These are phyloP conservation scores for Odontamblyopus rebecca DNA, from an alignment of 2,797 vertebrate species.

Conservation along the genomic window DNA sequence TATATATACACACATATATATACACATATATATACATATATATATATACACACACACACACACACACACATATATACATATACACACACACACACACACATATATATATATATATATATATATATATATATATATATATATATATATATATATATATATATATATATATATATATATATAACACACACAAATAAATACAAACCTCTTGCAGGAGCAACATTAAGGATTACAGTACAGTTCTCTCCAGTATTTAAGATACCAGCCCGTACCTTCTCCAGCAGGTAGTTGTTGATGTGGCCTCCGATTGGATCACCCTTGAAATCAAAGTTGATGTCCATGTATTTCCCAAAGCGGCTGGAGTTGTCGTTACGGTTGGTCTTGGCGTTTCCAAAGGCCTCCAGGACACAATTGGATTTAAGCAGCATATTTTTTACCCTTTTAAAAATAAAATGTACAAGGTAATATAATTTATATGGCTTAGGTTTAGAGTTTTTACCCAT, in stretches of 20 bases:
- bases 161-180: too few species aligned
- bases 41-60: too few species aligned
- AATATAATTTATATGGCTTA: background rate
- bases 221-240: too few species aligned
- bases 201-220: background rate
- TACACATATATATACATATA: too few species aligned
- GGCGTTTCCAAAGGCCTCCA: conserved; percentile 98
- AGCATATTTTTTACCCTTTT: conserved; percentile 95
- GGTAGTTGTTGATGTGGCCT: conserved; percentile 97
- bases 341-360: conserved; percentile 97
- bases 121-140: too few species aligned
- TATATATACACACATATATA: too few species aligned
- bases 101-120: too few species aligned
- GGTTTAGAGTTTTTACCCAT: background rate
- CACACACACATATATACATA: too few species aligned
- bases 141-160: too few species aligned
- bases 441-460: background rate
- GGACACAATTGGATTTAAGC: conserved; percentile 96
- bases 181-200: background rate
- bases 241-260: background rate
- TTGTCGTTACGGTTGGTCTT: conserved; percentile 99
- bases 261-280: conserved; percentile 90
- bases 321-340: conserved; percentile 99
- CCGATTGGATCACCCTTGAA: conserved; percentile 98
- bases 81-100: too few species aligned